A percentile compares a stretch with the other conserved stretches of the same genome.
Evolutionary conservation across 2,888 invertebrate genomes (phyloP).

Genomic region (Eilema depressum): DNA sequence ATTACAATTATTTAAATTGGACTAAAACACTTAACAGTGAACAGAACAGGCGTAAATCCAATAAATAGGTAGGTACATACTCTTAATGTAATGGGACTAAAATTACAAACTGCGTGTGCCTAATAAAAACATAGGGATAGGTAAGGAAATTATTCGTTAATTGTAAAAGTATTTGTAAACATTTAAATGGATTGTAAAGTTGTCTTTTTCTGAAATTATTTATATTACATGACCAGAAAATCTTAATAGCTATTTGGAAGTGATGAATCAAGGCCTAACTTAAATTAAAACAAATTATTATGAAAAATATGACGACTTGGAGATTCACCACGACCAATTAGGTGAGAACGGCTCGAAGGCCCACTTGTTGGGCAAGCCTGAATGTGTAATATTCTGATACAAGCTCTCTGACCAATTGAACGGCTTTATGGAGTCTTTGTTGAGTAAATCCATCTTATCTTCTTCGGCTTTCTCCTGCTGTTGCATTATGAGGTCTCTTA

Average conservation of each 20-base stretch:
- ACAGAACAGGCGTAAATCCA: constrained; percentile 60
- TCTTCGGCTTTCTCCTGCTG: constrained; percentile 74
- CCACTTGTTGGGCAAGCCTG: constrained; percentile 92
- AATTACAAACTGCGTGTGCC: constrained; percentile 28
- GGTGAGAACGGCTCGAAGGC: constrained; percentile 88
- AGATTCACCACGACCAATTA: constrained; percentile 87
- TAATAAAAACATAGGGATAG: constrained; percentile 21
- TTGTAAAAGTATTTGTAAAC: background rate
- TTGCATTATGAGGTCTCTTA: constrained; percentile 74
- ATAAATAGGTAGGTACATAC: constrained; percentile 60
- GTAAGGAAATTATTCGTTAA: background rate
- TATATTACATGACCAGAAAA: constrained; percentile 15
- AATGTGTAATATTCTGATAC: constrained; percentile 88
- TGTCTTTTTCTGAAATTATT: constrained; percentile 10
- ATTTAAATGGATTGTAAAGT: constrained; percentile 15
- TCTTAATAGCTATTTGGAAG: constrained; percentile 36
- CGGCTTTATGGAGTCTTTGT: constrained; percentile 79
- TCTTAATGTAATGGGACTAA: constrained; percentile 49
- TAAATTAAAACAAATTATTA: constrained; percentile 52
- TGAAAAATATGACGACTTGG: constrained; percentile 43
- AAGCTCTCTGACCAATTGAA: constrained; percentile 92
- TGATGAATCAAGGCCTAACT: constrained; percentile 40
- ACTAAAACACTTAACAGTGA: constrained; percentile 51
- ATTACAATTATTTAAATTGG: constrained; percentile 10
- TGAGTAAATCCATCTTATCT: constrained; percentile 68